These are phyloP conservation scores for Leontopithecus rosalia DNA, from an alignment of 2,797 vertebrate species.

Conservation along the genomic window DNA sequence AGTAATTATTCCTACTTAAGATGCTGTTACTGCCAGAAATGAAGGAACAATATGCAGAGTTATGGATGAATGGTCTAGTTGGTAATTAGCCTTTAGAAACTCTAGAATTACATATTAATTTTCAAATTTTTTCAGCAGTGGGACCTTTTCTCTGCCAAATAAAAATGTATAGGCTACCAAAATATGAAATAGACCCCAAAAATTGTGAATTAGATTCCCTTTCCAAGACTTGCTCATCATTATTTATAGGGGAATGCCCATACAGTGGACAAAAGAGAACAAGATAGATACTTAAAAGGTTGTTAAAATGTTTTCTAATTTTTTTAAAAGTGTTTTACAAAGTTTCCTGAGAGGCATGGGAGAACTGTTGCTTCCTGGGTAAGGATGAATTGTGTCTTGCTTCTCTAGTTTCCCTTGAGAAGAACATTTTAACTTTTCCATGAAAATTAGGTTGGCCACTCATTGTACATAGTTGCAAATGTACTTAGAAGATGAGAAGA, in stretches of 20 bases:
- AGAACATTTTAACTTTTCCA: constrained; percentile 7
- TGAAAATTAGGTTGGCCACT: neutral
- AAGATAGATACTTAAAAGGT: neutral
- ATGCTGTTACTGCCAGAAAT: neutral
- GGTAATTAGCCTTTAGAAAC: neutral
- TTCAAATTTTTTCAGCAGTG: neutral
- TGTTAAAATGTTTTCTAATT: neutral
- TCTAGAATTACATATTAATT: neutral
- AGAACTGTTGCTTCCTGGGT: neutral
- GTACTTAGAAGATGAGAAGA: neutral
- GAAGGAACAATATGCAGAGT: neutral
- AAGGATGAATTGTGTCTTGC: neutral
- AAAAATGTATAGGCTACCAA: neutral
- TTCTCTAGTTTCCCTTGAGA: neutral
- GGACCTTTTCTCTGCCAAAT: neutral
- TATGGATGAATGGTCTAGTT: neutral
- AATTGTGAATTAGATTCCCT: neutral
- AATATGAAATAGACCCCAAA: neutral
- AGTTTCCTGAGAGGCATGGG: neutral
- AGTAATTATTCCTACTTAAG: neutral
- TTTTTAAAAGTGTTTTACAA: neutral
- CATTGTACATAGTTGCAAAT: neutral
- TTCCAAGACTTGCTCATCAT: neutral
- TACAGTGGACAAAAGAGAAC: neutral
- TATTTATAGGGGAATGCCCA: neutral